Base-by-base conservation (phyloP, 2,113 vertebrate genomes). In the Tricholaema leucomelas region DNA sequence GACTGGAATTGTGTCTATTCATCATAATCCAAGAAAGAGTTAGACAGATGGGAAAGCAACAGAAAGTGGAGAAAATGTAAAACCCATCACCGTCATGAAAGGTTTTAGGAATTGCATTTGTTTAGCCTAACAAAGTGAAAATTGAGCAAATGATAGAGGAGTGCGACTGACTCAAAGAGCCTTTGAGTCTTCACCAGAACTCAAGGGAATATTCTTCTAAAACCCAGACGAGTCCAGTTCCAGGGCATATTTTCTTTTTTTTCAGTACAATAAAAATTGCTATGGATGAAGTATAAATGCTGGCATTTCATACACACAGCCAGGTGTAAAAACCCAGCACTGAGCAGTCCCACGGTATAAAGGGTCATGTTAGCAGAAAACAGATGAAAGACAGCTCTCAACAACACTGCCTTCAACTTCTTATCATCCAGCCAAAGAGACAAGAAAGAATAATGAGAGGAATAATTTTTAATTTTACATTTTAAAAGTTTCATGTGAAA, bases 401-500 rank as follows among this genome's bases (percentile, higher is more conserved):
- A 65, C 27, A 83, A 21, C 13, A 4, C 58, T 75, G 58, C 21
- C 48, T 83, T 88, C 35, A 15, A 75, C 69, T 79, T 83, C 15
- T 5, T 44, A 86, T 54, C 48, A 67, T 4, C 8, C 70, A 75
- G 70, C 19, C 66, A 25, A 27, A 84, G 38, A 72, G 19, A 48
- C 30, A 67, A 31, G 56, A 78, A 93, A 90, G 60, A 91, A 88
- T 88, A 63, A 85, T 35, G 15, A 85, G 18, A 1, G 8, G 35
- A 69, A 71, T 6, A 46, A 30, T 89, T 55, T 81, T 84, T 58
- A 60, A 64, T 89, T 74, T 36, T 44, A 5, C 56, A 56, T 67
- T 87, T 91, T 85, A 55, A 52, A 87, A 66, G 24, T 60, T 70
- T 75, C 33, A 85, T 56, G 48, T 64, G 66, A 91, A 93, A 91